Base-by-base conservation (phyloP, 2,888 invertebrate species). In the Octonoba sinensis region DNA sequence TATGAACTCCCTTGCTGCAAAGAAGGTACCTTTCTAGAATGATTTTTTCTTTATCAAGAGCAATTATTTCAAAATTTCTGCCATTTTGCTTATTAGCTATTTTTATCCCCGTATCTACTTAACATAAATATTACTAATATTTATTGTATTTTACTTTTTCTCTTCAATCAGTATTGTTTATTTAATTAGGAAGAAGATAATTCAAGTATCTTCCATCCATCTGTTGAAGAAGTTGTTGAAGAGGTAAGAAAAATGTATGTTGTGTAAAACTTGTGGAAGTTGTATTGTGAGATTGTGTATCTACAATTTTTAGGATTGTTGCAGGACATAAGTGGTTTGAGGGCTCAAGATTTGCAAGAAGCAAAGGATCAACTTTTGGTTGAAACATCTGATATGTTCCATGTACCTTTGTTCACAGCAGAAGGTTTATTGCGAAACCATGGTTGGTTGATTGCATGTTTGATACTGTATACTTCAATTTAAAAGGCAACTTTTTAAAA, bases 311-410 rank as follows among this genome's bases (percentile, higher is more conserved):
- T 13, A 24, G n/a, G 36, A 36, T 36, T 36, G 36, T 64, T 77
- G 22, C 24, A 86, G 85, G 90, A 90, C n/a, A 91, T 91, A 87
- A 90, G 90, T 86, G 92, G 93, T 6, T 87, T 93, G 76, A 88
- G 92, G 74, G 91, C 92, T 79, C 92, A 92, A 87, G 93, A 93
- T 86, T 88, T 93, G 49, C 92, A 93, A 86, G 93, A 93, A 87
- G 92, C 92, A 49, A 93, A 93, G 87, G 93, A 93, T 87, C 91
- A 92, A 86, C 89, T 93, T 70, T 88, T 93, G 49, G 92, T 93
- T 27, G 93, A 93, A 87, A 93, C 93, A 2, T 92, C 92, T 8
- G 92, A 93, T 87, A 93, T 93, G 92, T 89, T 93, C 60, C 91
- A 92, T 87, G 91, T 93, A 67, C 92, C 92, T 3, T 89, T 93